A percentile compares a stretch with the other conserved stretches of the same genome.
Conservation (phyloP, 1,140 invertebrate species). For the Aphelenchoides fujianensis region DNA sequence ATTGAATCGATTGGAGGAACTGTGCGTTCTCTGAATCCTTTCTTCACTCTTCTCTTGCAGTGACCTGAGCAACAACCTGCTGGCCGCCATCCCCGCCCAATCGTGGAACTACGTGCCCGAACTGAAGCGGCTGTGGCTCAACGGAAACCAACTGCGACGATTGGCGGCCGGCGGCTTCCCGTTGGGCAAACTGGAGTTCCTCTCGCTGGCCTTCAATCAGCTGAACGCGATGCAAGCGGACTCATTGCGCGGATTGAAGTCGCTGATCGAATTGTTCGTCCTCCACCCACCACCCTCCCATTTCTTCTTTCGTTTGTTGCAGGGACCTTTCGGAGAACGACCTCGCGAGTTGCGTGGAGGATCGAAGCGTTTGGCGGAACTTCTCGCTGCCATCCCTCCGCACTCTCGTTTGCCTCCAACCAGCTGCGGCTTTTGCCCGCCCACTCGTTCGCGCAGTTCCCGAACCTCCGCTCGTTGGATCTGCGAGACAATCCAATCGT, state of each 20-base stretch:
- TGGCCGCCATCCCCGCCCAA: background rate
- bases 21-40: background rate
- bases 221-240: background rate
- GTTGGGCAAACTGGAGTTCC: background rate
- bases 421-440: background rate
- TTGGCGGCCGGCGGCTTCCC: background rate
- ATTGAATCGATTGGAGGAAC: background rate
- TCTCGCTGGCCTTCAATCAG: conserved; percentile 1
- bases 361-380: background rate
- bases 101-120: background rate
- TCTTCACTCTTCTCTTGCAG: too few relatives aligned
- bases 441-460: background rate
- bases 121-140: background rate
- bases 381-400: background rate
- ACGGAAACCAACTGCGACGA: background rate
- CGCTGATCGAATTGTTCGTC: background rate
- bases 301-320: too few relatives aligned
- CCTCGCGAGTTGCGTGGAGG: background rate
- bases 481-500: background rate
- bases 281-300: too few relatives aligned
- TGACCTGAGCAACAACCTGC: background rate
- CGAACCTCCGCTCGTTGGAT: background rate
- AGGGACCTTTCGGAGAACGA: conserved; percentile 9
- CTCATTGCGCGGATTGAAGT: background rate
- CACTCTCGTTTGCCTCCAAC: background rate